A percentile compares a stretch with the other conserved stretches of the same genome.
Conservation (phyloP, 2,113 vertebrate genomes). For the Forbesichthys papilliferus region DNA sequence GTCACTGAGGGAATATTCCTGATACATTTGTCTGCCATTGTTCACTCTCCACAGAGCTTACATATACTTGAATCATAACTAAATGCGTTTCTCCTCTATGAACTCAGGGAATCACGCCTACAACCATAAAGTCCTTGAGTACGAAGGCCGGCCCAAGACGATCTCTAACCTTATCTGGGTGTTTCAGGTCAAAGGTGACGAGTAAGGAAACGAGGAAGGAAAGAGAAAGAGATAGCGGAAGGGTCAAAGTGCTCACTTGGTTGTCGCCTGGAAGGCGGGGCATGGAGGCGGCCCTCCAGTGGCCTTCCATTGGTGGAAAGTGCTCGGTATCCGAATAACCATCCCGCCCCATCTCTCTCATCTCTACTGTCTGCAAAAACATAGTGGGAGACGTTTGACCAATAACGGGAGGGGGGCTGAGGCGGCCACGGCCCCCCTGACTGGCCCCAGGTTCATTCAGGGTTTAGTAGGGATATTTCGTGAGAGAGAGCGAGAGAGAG, state of each 20-base stretch:
- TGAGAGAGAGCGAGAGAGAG: constrained; percentile 23
- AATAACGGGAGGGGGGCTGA: constrained; percentile 40
- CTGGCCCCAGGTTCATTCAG: constrained; percentile 23
- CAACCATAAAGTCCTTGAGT: constrained; percentile 28
- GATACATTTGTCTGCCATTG: background rate
- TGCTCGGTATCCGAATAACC: constrained; percentile 92
- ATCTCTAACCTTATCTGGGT: constrained; percentile 40
- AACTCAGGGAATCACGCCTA: constrained; percentile 17
- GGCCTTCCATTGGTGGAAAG: constrained; percentile 92
- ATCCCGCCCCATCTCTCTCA: constrained; percentile 91
- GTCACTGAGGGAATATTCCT: no score
- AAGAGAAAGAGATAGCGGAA: constrained; percentile 41
- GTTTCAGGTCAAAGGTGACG: constrained; percentile 27
- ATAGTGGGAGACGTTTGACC: constrained; percentile 74
- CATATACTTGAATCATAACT: background rate
- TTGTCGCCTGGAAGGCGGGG: constrained; percentile 92
- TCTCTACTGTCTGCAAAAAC: constrained; percentile 89
- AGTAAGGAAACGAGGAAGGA: constrained; percentile 37
- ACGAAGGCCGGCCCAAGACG: constrained; percentile 6
- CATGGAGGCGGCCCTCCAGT: constrained; percentile 93
- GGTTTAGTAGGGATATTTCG: constrained; percentile 24
- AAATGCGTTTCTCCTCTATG: background rate
- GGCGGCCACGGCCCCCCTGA: constrained; percentile 13
- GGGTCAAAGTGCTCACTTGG: constrained; percentile 88
- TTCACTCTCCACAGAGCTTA: background rate